phyloP scores from a whole-genome alignment of 2,797 vertebrate genomes.

The Semotilus atromaculatus region DNA sequence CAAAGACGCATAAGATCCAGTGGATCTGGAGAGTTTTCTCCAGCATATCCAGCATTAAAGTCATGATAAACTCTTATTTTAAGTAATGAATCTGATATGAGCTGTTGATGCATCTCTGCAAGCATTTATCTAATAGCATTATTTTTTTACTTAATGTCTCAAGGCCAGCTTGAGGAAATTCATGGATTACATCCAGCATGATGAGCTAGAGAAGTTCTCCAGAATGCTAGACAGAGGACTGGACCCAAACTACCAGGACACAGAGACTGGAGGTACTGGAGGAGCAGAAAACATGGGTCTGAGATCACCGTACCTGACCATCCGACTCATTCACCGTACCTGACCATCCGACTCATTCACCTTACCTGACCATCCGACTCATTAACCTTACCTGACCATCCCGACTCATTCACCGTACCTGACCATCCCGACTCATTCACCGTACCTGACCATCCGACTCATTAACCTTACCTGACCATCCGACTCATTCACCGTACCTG shows the following conservation, averaged over 20 bases:
- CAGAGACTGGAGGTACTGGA: conserved; percentile 87
- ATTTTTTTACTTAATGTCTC: conserved; percentile 17
- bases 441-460: too few relatives aligned
- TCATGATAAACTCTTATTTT: not conserved
- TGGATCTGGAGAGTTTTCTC: not conserved
- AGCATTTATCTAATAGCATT: too few relatives aligned
- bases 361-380: too few relatives aligned
- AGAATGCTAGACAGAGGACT: conserved; percentile 93
- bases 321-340: too few relatives aligned
- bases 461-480: too few relatives aligned
- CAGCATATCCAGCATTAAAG: too few relatives aligned
- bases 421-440: too few relatives aligned
- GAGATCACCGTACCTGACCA: not conserved
- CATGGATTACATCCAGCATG: conserved; percentile 90
- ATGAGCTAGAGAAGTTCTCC: conserved; percentile 87
- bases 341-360: too few relatives aligned
- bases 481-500: too few relatives aligned
- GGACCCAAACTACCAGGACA: conserved; percentile 94
- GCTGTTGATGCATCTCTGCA: too few relatives aligned
- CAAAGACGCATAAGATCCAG: not conserved
- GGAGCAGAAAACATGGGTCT: not conserved
- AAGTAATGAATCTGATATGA: not conserved
- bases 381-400: too few relatives aligned
- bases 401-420: too few relatives aligned
- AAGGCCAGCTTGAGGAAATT: conserved; percentile 92